Evolutionary conservation across 2,888 invertebrate genomes (phyloP).

Genomic region (Yponomeuta malinellus): DNA sequence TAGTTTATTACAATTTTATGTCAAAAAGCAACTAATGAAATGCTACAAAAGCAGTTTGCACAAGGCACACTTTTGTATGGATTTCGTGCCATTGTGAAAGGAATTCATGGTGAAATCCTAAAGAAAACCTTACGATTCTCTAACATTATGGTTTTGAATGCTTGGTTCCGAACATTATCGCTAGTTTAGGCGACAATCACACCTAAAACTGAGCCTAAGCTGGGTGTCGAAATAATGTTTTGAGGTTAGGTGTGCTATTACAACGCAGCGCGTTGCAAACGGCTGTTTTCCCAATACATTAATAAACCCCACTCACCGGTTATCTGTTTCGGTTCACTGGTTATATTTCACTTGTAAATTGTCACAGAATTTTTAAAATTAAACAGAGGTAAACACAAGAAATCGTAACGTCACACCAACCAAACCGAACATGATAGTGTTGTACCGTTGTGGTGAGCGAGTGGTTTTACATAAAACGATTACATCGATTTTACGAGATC

Average conservation of each 20-base stretch:
- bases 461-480: not conserved
- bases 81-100: not conserved
- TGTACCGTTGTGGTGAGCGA: constrained; percentile 17
- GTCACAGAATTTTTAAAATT: constrained; percentile 58
- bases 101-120: not conserved
- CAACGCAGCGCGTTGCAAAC: not conserved
- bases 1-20: no score
- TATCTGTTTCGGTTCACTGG: constrained; percentile 21
- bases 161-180: not conserved
- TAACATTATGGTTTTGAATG: not conserved
- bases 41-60: not conserved
- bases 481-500: no score
- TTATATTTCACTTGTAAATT: constrained; percentile 62
- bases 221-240: not conserved
- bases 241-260: not conserved
- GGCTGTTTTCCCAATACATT: not conserved
- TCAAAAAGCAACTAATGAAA: no score
- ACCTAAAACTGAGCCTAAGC: not conserved
- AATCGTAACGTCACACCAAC: constrained; percentile 28
- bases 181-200: not conserved
- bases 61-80: not conserved
- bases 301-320: not conserved
- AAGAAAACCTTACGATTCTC: not conserved
- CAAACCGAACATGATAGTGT: constrained; percentile 21
- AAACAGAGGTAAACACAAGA: constrained; percentile 59